Evolutionary conservation across 2,113 vertebrate species (phyloP), one percentile per base, ranked within the genome.

Genomic region (Steatornis caripensis): DNA sequence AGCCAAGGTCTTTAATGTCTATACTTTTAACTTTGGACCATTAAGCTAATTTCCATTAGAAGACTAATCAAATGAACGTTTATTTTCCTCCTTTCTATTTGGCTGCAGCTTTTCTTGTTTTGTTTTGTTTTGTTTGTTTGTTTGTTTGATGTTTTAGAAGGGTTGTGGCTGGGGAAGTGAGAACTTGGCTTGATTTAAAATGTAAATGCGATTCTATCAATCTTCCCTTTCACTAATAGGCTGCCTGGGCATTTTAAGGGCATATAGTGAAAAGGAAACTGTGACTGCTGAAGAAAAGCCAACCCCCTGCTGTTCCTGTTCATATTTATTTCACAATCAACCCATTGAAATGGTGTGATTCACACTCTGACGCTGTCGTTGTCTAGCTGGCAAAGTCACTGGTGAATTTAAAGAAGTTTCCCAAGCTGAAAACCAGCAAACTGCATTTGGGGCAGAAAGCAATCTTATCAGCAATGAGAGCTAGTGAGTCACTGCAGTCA

Each of bases 271-370:
- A 96, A 97, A 95, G 90, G 51, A 93, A 96, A 93, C 60, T 93
- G 84, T 96, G 95, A 88, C 92, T 96, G 75, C 88, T 93, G 55
- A 96, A 97, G 90, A 97, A 95, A 96, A 96, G 93, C 90, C 74
- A 96, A 61, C 92, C 90, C 91, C 95, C 95, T 79, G 89, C 95
- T 95, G 97, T 37, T 90, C 23, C 92, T 79, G 95, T 82, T 96
- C 97, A 96, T 97, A 97, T 97, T 97, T 97, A 97, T 94, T 95
- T 96, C 94, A 97, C 95, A 97, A 96, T 96, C 95, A 91, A 57
- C 74, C 95, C 80, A 96, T 96, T 97, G 92, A 97, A 96, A 95
- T 49, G 57, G 84, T 82, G 90, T 92, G 97, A 97, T 97, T 97
- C 97, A 91, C 95, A 96, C 92, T 95, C 92, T 79, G 92, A 93